phyloP scores from a whole-genome alignment of 2,888 invertebrate genomes.

The Nowickia ferox region DNA sequence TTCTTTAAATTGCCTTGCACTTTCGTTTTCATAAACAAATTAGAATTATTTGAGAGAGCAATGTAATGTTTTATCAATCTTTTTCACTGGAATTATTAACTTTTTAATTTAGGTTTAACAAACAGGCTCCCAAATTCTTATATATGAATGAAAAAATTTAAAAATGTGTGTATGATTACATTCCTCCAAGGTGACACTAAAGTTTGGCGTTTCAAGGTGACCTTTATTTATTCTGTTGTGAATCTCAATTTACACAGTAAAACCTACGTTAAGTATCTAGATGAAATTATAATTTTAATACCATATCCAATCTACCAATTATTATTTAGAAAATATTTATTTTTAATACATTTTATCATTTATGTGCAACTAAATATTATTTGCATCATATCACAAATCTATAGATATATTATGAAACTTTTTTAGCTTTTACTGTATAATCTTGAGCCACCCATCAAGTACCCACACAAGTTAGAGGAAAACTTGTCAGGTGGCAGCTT shows the following conservation, averaged over 20 bases:
- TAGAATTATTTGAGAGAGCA: slow-evolving; percentile 12
- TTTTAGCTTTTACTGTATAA: slow-evolving; percentile 47
- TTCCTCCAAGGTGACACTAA: slow-evolving; percentile 78
- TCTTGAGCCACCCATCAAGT: slow-evolving; percentile 10
- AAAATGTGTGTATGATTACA: slow-evolving; percentile 54
- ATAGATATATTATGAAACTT: not conserved
- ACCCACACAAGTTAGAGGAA: not conserved
- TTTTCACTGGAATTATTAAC: slow-evolving; percentile 62
- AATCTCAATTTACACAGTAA: slow-evolving; percentile 52
- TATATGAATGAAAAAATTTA: slow-evolving; percentile 65
- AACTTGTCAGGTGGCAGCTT: too few relatives aligned
- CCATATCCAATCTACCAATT: too few relatives aligned
- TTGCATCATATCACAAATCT: not conserved
- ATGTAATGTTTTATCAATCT: slow-evolving; percentile 14
- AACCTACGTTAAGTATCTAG: not conserved
- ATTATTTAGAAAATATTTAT: too few relatives aligned
- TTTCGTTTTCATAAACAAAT: slow-evolving; percentile 42
- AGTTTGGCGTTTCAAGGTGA: slow-evolving; percentile 83
- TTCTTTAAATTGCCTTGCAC: slow-evolving; percentile 10
- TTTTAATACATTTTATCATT: too few relatives aligned
- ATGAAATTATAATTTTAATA: not conserved
- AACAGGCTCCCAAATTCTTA: slow-evolving; percentile 58
- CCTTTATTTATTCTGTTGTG: slow-evolving; percentile 77
- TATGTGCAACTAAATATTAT: not conserved
- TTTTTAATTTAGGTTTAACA: slow-evolving; percentile 57